Evolutionary conservation across 2,797 vertebrate genomes (phyloP).

Genomic region (Galago senegalensis): DNA sequence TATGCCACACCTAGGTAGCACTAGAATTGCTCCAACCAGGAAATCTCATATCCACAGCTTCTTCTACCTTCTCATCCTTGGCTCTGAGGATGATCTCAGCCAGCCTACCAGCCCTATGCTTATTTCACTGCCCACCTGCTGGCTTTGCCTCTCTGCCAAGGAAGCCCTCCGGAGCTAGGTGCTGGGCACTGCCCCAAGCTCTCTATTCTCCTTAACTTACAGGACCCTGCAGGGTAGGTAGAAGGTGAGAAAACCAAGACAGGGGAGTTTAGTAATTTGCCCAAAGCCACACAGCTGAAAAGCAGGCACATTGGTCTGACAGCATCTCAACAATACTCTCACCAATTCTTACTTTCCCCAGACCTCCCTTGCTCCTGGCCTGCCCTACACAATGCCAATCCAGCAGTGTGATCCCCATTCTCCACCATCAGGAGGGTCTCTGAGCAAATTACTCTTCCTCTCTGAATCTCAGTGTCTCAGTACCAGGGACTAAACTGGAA

Average conservation of each 20-base stretch:
- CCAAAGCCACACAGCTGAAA: not conserved
- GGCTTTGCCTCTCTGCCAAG: not conserved
- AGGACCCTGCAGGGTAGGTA: not conserved
- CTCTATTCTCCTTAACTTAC: not conserved
- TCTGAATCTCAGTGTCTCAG: not conserved
- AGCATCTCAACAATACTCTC: not conserved
- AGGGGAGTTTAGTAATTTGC: slow-evolving; percentile 31
- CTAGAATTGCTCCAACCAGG: slow-evolving; percentile 38
- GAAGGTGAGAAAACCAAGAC: not conserved
- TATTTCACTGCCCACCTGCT: not conserved
- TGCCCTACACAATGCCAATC: not conserved
- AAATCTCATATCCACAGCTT: slow-evolving; percentile 33
- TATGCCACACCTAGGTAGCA: not conserved
- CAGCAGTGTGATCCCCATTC: not conserved
- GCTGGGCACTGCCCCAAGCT: not conserved
- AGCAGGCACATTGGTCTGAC: not conserved
- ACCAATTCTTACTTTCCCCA: not conserved
- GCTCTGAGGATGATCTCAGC: not conserved
- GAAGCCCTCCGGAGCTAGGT: not conserved
- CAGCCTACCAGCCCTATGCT: not conserved
- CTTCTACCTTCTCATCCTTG: not conserved
- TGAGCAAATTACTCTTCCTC: not conserved
- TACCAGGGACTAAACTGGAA: not conserved
- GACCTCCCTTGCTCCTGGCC: not conserved
- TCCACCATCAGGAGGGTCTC: not conserved